A percentile compares a stretch with the other conserved stretches of the same genome.
Conservation (phyloP, 2,888 invertebrate genomes). For the Teleiodes luculella region DNA sequence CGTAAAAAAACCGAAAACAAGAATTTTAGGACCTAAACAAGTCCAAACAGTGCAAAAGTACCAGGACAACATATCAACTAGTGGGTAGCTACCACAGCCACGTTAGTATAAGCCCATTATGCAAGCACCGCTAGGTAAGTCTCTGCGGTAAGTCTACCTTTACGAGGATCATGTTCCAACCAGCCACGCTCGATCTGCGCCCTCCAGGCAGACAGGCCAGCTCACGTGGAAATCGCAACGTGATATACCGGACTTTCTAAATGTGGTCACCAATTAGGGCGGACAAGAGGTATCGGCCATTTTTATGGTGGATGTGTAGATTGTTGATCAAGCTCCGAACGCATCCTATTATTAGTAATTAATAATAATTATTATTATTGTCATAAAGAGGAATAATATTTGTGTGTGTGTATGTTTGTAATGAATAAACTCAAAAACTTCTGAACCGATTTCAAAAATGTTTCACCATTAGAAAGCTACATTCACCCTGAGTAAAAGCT, state of each 20-base stretch:
- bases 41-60: constrained; percentile 6
- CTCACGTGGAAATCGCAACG: constrained; percentile 22
- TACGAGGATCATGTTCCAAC: constrained; percentile 48
- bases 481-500: too few relatives aligned
- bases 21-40: too few relatives aligned
- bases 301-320: too few relatives aligned
- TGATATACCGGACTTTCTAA: constrained; percentile 30
- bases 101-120: constrained; percentile 47
- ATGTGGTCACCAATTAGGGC: neutral
- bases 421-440: too few relatives aligned
- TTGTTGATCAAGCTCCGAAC: too few relatives aligned
- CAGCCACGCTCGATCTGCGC: constrained; percentile 51
- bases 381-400: too few relatives aligned
- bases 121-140: constrained; percentile 43
- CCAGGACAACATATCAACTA: neutral
- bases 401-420: too few relatives aligned
- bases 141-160: constrained; percentile 57
- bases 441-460: too few relatives aligned
- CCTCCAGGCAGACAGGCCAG: constrained; percentile 36
- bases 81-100: constrained; percentile 18
- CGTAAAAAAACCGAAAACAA: constrained; percentile 33
- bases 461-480: too few relatives aligned
- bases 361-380: too few relatives aligned
- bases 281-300: neutral
- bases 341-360: too few relatives aligned